phyloP scores from a whole-genome alignment of 2,797 vertebrate species.

The Cephalopachus bancanus region DNA sequence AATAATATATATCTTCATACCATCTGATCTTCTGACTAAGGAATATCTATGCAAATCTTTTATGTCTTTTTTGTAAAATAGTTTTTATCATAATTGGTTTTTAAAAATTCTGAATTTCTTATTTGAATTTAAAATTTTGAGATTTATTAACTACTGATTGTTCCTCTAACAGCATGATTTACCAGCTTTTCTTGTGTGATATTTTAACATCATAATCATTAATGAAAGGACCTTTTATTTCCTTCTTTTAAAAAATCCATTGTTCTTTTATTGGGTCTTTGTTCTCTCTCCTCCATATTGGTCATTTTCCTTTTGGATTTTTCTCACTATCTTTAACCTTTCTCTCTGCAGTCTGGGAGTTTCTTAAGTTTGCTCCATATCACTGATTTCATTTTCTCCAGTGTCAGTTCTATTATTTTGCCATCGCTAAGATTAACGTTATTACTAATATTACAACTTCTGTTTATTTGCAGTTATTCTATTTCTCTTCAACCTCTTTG shows the following conservation, averaged over 20 bases:
- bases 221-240: background rate
- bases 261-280: background rate
- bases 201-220: background rate
- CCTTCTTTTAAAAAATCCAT: background rate
- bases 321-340: background rate
- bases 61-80: background rate
- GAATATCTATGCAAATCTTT: background rate
- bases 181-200: background rate
- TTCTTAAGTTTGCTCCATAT: background rate
- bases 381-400: background rate
- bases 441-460: background rate
- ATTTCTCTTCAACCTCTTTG: background rate
- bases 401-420: background rate
- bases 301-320: background rate
- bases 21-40: background rate
- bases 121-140: constrained; percentile 34
- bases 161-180: background rate
- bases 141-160: background rate
- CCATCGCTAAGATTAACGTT: background rate
- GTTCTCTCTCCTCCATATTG: background rate
- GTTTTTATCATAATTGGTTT: background rate
- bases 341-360: background rate
- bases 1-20: background rate
- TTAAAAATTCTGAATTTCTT: constrained; percentile 11
- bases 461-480: background rate